These are phyloP conservation scores for Heliconius charithonia DNA, from an alignment of 2,888 invertebrate species.

Conservation along the genomic window DNA sequence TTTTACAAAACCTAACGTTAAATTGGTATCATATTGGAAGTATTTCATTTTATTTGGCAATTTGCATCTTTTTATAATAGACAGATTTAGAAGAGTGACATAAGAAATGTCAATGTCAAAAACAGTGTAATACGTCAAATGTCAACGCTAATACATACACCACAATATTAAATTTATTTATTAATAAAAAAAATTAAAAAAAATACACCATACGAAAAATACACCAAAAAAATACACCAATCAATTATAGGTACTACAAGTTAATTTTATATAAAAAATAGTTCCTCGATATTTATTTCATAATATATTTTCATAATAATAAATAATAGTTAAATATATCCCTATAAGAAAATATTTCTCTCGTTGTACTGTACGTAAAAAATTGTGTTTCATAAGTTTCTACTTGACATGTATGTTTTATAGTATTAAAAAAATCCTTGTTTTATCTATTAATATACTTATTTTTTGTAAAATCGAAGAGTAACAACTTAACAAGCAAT, in stretches of 20 bases:
- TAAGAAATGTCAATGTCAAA: constrained; percentile 14
- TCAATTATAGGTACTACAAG: too few species aligned
- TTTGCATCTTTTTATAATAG: constrained; percentile 44
- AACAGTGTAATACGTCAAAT: not conserved
- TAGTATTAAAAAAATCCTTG: not conserved
- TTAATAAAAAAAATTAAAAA: too few species aligned
- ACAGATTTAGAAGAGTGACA: not conserved
- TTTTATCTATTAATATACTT: too few species aligned
- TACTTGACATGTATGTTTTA: not conserved
- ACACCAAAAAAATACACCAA: too few species aligned
- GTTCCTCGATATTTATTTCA: not conserved
- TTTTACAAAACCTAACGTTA: constrained; percentile 55
- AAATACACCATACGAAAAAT: too few species aligned
- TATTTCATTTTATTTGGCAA: constrained; percentile 52
- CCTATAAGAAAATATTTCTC: not conserved
- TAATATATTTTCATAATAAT: not conserved
- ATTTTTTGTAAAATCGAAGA: too few species aligned
- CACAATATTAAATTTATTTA: too few species aligned
- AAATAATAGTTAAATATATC: too few species aligned
- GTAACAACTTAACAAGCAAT: too few species aligned
- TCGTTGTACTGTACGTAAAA: not conserved
- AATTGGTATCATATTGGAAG: constrained; percentile 48
- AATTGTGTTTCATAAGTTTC: not conserved
- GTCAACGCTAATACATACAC: not conserved
- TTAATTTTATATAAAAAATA: not conserved